These are phyloP conservation scores for Anguilla japonica DNA, from an alignment of 2,113 vertebrate species.

Conservation along the genomic window DNA sequence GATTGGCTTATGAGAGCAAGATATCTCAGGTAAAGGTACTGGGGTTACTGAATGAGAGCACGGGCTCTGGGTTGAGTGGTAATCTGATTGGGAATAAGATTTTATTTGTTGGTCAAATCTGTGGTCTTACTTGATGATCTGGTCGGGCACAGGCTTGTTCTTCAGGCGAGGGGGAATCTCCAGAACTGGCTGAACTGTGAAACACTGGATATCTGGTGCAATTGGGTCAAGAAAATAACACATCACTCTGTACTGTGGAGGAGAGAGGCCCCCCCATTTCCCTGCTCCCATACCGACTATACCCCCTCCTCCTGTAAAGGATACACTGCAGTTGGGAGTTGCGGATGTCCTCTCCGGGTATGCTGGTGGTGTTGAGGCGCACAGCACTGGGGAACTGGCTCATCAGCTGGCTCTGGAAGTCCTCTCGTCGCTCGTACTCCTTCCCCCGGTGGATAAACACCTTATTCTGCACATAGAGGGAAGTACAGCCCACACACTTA, in stretches of 20 bases:
- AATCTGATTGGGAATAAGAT: not conserved
- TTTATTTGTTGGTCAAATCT: not conserved
- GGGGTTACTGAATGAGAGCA: not conserved
- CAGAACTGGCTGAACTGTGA: constrained; percentile 92
- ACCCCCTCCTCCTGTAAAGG: constrained; percentile 62
- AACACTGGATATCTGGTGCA: constrained; percentile 91
- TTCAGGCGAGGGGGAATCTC: constrained; percentile 90
- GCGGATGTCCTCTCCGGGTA: constrained; percentile 82
- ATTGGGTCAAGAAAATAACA: constrained; percentile 68
- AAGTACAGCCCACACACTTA: not conserved
- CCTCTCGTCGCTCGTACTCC: constrained; percentile 93
- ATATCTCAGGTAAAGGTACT: no score
- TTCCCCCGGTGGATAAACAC: constrained; percentile 97
- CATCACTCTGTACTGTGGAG: not conserved
- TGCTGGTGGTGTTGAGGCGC: constrained; percentile 89
- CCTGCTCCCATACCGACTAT: no score
- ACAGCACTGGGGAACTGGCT: constrained; percentile 90
- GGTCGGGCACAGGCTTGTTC: constrained; percentile 95
- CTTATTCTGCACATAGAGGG: constrained; percentile 79
- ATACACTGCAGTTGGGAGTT: constrained; percentile 87
- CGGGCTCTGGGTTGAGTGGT: not conserved
- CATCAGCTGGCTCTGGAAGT: constrained; percentile 92
- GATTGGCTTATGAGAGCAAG: not conserved
- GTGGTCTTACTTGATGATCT: constrained; percentile 91
- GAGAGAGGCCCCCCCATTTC: not conserved